phyloP scores from a whole-genome alignment of 2,888 invertebrate species.

The Parnassius glacialis region DNA sequence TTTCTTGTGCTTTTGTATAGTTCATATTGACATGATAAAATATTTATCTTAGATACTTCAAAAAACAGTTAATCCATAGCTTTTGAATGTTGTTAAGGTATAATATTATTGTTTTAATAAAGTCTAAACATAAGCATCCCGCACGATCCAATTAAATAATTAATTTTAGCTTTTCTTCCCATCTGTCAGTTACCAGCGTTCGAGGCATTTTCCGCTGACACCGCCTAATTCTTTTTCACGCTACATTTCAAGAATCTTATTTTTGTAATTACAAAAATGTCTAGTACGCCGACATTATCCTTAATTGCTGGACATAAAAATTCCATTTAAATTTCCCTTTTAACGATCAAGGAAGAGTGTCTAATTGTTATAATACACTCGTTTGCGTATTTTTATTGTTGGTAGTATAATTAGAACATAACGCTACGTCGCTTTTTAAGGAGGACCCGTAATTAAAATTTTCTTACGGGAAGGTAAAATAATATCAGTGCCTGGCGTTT shows the following conservation, averaged over 20 bases:
- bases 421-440: constrained; percentile 70
- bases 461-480: constrained; percentile 60
- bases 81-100: too few relatives aligned
- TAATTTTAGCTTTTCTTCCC: constrained; percentile 54
- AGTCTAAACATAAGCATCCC: too few relatives aligned
- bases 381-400: constrained; percentile 81
- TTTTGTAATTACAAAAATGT: constrained; percentile 82
- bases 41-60: neutral
- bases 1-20: constrained; percentile 17
- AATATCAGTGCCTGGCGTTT: constrained; percentile 62
- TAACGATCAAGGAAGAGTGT: constrained; percentile 79
- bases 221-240: constrained; percentile 79
- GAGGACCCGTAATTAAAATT: constrained; percentile 74
- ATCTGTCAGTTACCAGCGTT: constrained; percentile 61
- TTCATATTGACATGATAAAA: neutral
- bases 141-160: constrained; percentile 40
- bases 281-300: constrained; percentile 80
- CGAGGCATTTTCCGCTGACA: constrained; percentile 68
- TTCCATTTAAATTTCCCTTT: constrained; percentile 82
- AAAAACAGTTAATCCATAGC: neutral
- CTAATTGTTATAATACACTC: constrained; percentile 81
- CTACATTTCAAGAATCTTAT: constrained; percentile 81
- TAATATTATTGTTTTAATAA: too few relatives aligned
- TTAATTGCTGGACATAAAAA: constrained; percentile 82
- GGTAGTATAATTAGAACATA: constrained; percentile 80